These are phyloP conservation scores for Peromyscus californicus DNA, from an alignment of 2,113 vertebrate species.

Conservation along the genomic window DNA sequence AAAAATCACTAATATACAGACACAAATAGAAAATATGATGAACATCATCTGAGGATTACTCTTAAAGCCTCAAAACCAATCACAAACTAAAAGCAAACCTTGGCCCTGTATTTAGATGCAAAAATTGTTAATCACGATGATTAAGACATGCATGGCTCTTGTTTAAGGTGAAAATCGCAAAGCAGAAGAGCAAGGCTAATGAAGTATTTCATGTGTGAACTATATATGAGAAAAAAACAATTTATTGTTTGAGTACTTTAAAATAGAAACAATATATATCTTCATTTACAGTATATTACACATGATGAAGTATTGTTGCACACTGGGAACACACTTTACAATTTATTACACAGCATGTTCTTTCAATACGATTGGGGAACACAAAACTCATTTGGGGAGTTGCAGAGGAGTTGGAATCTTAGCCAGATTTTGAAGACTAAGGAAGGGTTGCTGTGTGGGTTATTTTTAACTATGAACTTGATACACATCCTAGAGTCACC, in stretches of 20 bases:
- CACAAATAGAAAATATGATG: neutral
- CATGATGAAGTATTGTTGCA: neutral
- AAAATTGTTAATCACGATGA: neutral
- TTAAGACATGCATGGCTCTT: neutral
- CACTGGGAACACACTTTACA: neutral
- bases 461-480: neutral
- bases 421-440: neutral
- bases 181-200: too few relatives aligned
- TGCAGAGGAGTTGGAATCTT: neutral
- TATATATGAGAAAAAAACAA: too few relatives aligned
- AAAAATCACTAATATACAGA: neutral
- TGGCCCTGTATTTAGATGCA: neutral
- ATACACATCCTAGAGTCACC: neutral
- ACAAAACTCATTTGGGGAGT: neutral
- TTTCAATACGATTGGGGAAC: neutral
- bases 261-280: neutral
- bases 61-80: constrained; percentile 15
- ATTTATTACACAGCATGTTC: neutral
- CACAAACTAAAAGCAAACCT: neutral
- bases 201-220: too few relatives aligned
- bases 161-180: neutral
- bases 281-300: neutral
- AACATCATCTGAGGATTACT: neutral
- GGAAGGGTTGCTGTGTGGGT: neutral
- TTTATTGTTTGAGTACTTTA: neutral